These are phyloP conservation scores for Pseudomyrmex pallidus DNA, from an alignment of 1,140 invertebrate genomes.

Conservation along the genomic window DNA sequence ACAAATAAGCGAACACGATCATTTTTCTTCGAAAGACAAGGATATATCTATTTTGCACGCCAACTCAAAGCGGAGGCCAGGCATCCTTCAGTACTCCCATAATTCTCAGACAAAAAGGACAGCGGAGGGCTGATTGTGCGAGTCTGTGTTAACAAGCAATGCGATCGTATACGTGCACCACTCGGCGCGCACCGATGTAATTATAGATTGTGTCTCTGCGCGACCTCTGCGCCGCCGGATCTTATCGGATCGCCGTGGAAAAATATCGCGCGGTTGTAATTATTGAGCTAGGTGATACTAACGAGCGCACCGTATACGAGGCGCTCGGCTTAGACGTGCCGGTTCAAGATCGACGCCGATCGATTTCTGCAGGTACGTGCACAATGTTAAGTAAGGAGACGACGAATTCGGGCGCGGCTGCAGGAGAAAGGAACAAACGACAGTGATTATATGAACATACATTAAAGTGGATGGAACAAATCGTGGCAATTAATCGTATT, in stretches of 20 bases:
- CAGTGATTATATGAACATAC: conserved; percentile 61
- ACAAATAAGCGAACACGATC: conserved; percentile 40
- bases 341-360: conserved; percentile 64
- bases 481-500: conserved; percentile 67
- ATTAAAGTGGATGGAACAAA: conserved; percentile 66
- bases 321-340: conserved; percentile 31
- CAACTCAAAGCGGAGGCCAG: conserved; percentile 23
- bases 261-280: conserved; percentile 77
- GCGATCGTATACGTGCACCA: conserved; percentile 54
- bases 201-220: conserved; percentile 83
- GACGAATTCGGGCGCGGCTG: conserved; percentile 64
- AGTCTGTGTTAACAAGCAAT: conserved; percentile 44
- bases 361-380: conserved; percentile 49
- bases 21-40: conserved; percentile 30
- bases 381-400: conserved; percentile 27
- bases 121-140: background rate
- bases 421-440: conserved; percentile 65
- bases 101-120: background rate
- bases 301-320: conserved; percentile 19
- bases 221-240: conserved; percentile 77
- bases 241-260: conserved; percentile 77
- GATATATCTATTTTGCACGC: conserved; percentile 52
- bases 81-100: conserved; percentile 35
- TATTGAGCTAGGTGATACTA: conserved; percentile 69
- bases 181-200: conserved; percentile 78